Conservation (phyloP, 2,888 invertebrate species). For the Osedax fenrisi region DNA sequence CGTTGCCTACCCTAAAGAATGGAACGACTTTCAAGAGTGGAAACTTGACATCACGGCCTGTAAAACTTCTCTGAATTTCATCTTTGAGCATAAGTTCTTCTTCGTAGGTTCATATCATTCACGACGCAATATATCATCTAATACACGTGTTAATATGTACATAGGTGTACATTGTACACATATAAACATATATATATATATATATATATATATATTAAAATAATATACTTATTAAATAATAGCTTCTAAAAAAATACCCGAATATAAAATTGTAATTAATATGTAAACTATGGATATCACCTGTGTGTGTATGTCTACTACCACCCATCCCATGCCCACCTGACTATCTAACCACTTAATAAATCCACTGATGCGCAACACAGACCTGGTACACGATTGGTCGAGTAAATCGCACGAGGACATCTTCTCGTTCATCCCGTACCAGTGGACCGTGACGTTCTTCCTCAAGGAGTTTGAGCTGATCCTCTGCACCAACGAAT, state of each 20-base stretch:
- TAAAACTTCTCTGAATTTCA: slow-evolving; percentile 79
- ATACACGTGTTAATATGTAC: neutral
- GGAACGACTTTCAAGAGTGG: slow-evolving; percentile 96
- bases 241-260: no score
- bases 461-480: slow-evolving; percentile 86
- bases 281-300: no score
- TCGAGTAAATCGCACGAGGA: slow-evolving; percentile 66
- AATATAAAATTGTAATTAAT: no score
- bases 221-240: neutral
- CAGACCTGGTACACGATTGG: slow-evolving; percentile 85
- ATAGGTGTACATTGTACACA: neutral
- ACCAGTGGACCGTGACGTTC: slow-evolving; percentile 83
- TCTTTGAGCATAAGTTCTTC: slow-evolving; percentile 88
- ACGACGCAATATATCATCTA: no score
- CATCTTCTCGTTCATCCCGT: slow-evolving; percentile 84
- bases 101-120: slow-evolving; percentile 61
- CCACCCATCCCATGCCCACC: neutral
- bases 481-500: slow-evolving; percentile 80
- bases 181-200: no score
- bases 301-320: neutral
- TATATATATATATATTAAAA: neutral
- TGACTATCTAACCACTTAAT: neutral
- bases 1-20: slow-evolving; percentile 77
- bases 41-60: slow-evolving; percentile 77
- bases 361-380: slow-evolving; percentile 29